Conservation (phyloP, 2,113 vertebrate genomes). For the Clupea harengus region DNA sequence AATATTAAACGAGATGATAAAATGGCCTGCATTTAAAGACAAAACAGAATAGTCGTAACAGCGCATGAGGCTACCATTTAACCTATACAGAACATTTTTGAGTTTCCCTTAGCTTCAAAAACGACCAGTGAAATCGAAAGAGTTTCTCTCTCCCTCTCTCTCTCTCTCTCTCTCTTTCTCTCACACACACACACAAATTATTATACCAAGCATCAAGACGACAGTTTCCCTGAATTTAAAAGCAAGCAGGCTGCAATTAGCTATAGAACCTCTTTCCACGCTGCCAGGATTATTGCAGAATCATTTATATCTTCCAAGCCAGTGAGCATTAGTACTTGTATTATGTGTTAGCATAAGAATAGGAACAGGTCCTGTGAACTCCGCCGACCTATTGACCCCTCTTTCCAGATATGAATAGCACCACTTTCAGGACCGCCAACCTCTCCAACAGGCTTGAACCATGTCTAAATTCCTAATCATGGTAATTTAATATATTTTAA, state of each 20-base stretch:
- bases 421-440: conserved; percentile 79
- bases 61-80: neutral
- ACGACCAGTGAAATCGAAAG: too few relatives aligned
- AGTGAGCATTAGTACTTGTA: conserved; percentile 83
- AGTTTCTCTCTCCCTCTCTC: neutral
- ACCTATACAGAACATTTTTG: neutral
- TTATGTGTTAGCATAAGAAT: conserved; percentile 95
- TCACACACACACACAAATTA: neutral
- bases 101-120: too few relatives aligned
- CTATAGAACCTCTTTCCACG: conserved; percentile 72
- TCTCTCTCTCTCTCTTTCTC: neutral
- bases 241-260: conserved; percentile 76
- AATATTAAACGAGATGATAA: neutral
- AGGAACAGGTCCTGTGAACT: conserved; percentile 90
- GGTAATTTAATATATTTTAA: conserved; percentile 99
- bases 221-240: conserved; percentile 50
- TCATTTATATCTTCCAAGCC: conserved; percentile 96
- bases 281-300: conserved; percentile 84
- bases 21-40: neutral
- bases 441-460: conserved; percentile 88
- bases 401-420: conserved; percentile 87
- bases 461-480: conserved; percentile 95
- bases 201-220: neutral
- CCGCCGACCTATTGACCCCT: conserved; percentile 91
- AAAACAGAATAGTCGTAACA: neutral